Percentiles rank a stretch among this genome's conserved stretches.
phyloP scores from a whole-genome alignment of 2,888 invertebrate genomes.

The Yponomeuta plumbellus region DNA sequence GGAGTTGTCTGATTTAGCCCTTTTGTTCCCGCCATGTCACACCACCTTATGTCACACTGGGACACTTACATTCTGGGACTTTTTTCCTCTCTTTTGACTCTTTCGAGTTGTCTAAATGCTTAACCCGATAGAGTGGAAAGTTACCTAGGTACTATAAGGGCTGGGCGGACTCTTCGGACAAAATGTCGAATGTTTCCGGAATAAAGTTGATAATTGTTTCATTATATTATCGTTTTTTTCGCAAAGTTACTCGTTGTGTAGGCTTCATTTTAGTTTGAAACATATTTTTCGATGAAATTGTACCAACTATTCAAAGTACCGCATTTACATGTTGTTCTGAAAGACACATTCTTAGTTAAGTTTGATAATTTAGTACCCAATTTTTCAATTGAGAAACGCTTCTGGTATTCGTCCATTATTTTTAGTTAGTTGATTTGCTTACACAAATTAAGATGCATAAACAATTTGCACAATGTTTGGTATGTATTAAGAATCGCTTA shows the following conservation, averaged over 20 bases:
- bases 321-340: background rate
- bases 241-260: background rate
- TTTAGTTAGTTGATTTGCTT: background rate
- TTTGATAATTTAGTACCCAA: slow-evolving; percentile 2
- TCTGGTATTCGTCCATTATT: slow-evolving; percentile 11
- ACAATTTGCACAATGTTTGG: background rate
- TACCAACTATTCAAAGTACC: background rate
- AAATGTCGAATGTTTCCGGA: no score
- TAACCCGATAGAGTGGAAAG: no score
- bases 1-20: no score
- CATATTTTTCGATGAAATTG: slow-evolving; percentile 1
- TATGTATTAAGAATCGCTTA: slow-evolving; percentile 8
- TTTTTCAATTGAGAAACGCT: slow-evolving; percentile 3
- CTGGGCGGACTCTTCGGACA: no score
- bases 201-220: no score
- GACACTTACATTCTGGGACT: no score
- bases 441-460: background rate
- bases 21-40: no score
- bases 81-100: no score
- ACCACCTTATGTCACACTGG: no score
- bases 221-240: background rate
- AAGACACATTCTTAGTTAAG: background rate
- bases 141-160: no score
- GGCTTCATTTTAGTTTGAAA: background rate
- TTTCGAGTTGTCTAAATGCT: no score